Conservation (phyloP, 2,113 vertebrate genomes). For the Catagonus wagneri region DNA sequence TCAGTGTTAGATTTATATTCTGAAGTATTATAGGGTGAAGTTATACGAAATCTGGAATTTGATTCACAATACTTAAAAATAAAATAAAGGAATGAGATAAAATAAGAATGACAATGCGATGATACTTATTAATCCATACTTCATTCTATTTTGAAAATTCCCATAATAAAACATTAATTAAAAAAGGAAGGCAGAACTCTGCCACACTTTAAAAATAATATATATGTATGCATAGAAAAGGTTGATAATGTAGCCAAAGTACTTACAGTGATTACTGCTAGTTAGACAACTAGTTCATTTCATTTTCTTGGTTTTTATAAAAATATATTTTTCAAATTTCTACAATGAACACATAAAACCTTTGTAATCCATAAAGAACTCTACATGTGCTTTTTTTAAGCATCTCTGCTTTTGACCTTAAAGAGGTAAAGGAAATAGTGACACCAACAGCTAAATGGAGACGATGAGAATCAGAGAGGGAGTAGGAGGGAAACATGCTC, state of each 20-base stretch:
- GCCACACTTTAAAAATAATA: background rate
- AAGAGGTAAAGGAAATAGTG: background rate
- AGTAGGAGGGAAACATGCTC: background rate
- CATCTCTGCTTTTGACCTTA: background rate
- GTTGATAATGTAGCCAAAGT: background rate
- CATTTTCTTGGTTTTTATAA: background rate
- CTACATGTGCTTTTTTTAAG: background rate
- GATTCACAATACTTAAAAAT: constrained; percentile 22
- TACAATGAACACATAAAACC: background rate
- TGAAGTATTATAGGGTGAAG: constrained; percentile 3
- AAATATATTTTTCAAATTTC: background rate
- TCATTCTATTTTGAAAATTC: background rate
- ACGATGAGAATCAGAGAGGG: background rate
- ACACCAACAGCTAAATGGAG: background rate
- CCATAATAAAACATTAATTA: background rate
- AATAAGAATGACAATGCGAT: background rate
- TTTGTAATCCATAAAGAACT: background rate
- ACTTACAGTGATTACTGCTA: background rate
- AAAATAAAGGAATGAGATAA: background rate
- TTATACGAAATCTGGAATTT: constrained; percentile 17
- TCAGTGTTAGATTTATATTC: background rate
- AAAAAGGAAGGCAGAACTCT: background rate
- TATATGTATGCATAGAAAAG: background rate
- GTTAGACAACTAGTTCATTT: background rate
- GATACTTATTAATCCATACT: background rate